phyloP scores from a whole-genome alignment of 2,888 invertebrate species.

The Eupithecia pulchellata region DNA sequence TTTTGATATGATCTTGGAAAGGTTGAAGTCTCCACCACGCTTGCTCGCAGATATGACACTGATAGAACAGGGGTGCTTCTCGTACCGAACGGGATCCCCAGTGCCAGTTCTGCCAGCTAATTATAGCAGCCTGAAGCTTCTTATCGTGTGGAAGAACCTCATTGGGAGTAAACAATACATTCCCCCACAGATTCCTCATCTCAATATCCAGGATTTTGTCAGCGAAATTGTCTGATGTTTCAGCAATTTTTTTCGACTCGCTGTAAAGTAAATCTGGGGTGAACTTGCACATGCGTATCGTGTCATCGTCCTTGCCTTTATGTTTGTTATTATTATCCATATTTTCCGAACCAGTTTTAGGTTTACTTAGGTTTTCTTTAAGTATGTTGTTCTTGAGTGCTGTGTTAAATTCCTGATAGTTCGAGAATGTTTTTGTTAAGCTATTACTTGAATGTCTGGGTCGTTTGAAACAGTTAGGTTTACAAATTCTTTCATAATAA shows the following conservation, averaged over 20 bases:
- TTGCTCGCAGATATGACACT: slow-evolving; percentile 60
- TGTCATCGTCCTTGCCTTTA: background rate
- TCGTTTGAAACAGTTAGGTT: background rate
- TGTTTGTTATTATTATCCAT: background rate
- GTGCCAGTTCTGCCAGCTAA: slow-evolving; percentile 50
- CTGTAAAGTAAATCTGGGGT: slow-evolving; percentile 32
- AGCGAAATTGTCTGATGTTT: slow-evolving; percentile 33
- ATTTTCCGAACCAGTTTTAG: background rate
- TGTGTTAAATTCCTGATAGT: background rate
- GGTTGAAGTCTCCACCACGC: slow-evolving; percentile 62
- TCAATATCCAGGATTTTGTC: slow-evolving; percentile 50
- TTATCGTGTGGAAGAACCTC: slow-evolving; percentile 15
- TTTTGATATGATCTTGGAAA: slow-evolving; percentile 55
- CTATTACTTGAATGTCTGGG: background rate
- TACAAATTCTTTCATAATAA: background rate
- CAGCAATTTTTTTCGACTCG: slow-evolving; percentile 34
- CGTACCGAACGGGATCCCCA: slow-evolving; percentile 12
- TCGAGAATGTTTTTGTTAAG: background rate
- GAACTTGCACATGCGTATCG: slow-evolving; percentile 18
- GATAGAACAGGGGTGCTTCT: slow-evolving; percentile 57
- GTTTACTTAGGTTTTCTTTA: background rate
- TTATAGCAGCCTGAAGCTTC: slow-evolving; percentile 44
- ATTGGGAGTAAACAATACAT: background rate
- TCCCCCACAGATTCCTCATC: slow-evolving; percentile 50
- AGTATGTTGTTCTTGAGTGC: background rate